Evolutionary conservation across 23 tunicate genomes (phyloP).

Genomic region (Corella eumyota): DNA sequence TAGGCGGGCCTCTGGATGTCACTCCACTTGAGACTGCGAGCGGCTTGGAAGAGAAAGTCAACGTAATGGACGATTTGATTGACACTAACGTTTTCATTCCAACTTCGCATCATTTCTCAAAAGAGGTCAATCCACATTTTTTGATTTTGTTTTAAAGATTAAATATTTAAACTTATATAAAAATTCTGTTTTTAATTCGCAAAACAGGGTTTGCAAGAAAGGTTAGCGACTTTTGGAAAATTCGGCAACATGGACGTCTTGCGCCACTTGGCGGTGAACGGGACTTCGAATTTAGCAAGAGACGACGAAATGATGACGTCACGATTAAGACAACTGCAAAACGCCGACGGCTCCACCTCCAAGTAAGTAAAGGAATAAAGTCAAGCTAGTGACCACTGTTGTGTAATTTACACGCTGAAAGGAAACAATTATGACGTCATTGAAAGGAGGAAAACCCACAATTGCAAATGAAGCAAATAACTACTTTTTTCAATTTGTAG

Average conservation of each 20-base stretch:
- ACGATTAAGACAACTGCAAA: slow-evolving; percentile 19
- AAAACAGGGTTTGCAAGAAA: slow-evolving; percentile 28
- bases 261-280: slow-evolving; percentile 15
- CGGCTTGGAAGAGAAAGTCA: slow-evolving; percentile 32
- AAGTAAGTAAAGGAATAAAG: neutral
- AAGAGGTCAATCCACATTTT: too few relatives aligned
- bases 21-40: slow-evolving; percentile 55
- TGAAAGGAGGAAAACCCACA: too few relatives aligned
- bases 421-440: too few relatives aligned
- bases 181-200: too few relatives aligned
- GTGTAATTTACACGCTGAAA: too few relatives aligned
- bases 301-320: slow-evolving; percentile 11
- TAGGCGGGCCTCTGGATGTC: slow-evolving; percentile 31
- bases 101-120: slow-evolving; percentile 36
- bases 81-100: slow-evolving; percentile 69
- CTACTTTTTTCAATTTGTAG: too few relatives aligned
- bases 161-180: too few relatives aligned
- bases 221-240: slow-evolving; percentile 10
- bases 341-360: slow-evolving; percentile 16
- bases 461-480: too few relatives aligned
- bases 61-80: slow-evolving; percentile 54
- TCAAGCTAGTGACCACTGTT: neutral
- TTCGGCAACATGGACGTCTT: slow-evolving; percentile 17
- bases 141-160: too few relatives aligned
- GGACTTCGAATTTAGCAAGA: slow-evolving; percentile 1